Evolutionary conservation across 2,888 invertebrate species (phyloP).

Genomic region (Phyto melanocephala): DNA sequence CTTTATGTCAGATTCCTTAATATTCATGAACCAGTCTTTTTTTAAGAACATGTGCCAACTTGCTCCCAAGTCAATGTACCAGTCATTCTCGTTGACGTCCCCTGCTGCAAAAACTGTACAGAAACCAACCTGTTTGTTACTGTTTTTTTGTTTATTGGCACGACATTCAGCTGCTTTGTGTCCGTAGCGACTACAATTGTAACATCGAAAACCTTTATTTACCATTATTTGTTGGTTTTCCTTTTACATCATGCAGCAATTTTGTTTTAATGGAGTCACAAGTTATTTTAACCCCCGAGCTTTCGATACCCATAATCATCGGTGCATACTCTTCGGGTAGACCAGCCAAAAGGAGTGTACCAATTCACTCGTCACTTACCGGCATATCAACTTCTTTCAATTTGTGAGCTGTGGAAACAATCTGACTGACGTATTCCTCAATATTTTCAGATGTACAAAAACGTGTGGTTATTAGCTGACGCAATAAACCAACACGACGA

Average conservation of each 20-base stretch:
- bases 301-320: conserved; percentile 57
- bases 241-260: conserved; percentile 38
- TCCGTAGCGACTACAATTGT: conserved; percentile 22
- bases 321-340: conserved; percentile 37
- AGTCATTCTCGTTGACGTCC: background rate
- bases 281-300: conserved; percentile 41
- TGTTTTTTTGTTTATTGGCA: background rate
- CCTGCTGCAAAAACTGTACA: conserved; percentile 22
- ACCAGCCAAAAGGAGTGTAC: conserved; percentile 42
- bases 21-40: conserved; percentile 13
- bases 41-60: conserved; percentile 29
- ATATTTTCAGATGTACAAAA: background rate
- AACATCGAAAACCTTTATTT: conserved; percentile 24
- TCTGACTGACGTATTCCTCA: conserved; percentile 22
- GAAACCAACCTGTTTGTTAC: conserved; percentile 5
- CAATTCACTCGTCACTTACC: conserved; percentile 49
- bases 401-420: conserved; percentile 24
- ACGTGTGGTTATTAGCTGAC: background rate
- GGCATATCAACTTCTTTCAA: conserved; percentile 14
- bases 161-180: conserved; percentile 32
- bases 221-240: background rate
- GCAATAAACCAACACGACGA: conserved; percentile 29
- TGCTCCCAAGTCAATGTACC: conserved; percentile 21
- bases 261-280: conserved; percentile 44
- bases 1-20: background rate